Evolutionary conservation across 1,140 invertebrate genomes (phyloP).

Genomic region (Macrobrachium nipponense): DNA sequence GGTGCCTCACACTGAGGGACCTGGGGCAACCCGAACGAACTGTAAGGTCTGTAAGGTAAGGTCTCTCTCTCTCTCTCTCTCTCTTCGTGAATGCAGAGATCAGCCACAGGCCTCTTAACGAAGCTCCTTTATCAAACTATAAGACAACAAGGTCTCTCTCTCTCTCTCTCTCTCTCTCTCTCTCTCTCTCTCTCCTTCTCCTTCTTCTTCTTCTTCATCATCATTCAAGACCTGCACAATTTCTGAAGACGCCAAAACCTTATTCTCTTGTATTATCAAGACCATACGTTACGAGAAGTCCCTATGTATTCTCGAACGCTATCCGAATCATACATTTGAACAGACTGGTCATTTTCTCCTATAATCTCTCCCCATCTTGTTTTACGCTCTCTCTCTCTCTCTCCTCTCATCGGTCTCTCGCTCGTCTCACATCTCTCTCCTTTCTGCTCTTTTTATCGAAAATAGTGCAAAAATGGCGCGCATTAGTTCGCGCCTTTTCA

Average conservation of each 20-base stretch:
- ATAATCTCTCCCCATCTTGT: neutral
- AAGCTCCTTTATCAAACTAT: neutral
- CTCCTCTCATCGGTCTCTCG: neutral
- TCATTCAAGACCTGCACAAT: no score
- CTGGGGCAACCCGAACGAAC: no score
- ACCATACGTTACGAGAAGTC: neutral
- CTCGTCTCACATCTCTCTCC: neutral
- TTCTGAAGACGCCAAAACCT: no score
- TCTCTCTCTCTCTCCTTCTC: neutral
- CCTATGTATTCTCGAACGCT: neutral
- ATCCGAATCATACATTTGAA: neutral
- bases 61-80: neutral
- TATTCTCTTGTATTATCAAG: no score
- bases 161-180: neutral
- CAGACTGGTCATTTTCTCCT: neutral
- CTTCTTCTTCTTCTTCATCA: neutral
- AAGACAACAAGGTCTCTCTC: neutral
- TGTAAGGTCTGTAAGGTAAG: no score
- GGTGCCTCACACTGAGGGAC: no score
- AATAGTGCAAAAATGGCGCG: neutral
- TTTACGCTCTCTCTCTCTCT: neutral
- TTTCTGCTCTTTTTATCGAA: neutral
- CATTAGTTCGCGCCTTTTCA: conserved; percentile 1
- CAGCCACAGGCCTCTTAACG: neutral
- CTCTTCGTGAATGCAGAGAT: neutral